Conservation (phyloP, 2,888 invertebrate species). For the Lithophane semibrunnea region DNA sequence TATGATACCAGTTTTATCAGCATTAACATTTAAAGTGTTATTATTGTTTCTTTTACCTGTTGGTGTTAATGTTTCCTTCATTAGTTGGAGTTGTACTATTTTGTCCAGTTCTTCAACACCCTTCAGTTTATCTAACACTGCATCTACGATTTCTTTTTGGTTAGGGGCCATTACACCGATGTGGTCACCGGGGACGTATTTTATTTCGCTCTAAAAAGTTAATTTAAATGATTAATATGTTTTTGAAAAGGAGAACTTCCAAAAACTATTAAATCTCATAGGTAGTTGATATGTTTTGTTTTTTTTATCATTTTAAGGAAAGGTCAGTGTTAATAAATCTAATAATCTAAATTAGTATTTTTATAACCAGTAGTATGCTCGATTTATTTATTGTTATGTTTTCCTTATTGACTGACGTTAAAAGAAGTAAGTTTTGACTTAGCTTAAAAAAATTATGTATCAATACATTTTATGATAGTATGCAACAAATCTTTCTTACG, state of each 20-base stretch:
- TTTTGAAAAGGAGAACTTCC: background rate
- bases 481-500: constrained; percentile 72
- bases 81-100: constrained; percentile 94
- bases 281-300: background rate
- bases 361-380: constrained; percentile 9
- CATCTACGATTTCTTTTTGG: constrained; percentile 94
- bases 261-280: background rate
- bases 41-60: constrained; percentile 90
- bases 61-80: constrained; percentile 95
- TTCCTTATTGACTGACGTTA: background rate
- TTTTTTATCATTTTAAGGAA: background rate
- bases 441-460: background rate
- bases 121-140: constrained; percentile 92
- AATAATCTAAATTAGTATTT: too few species aligned
- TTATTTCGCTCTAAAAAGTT: constrained; percentile 85
- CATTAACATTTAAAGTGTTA: constrained; percentile 24
- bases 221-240: background rate
- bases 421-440: background rate
- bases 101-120: constrained; percentile 92
- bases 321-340: background rate
- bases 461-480: background rate
- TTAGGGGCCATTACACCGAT: constrained; percentile 97
- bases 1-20: constrained; percentile 39
- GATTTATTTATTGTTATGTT: background rate
- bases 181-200: constrained; percentile 97